Evolutionary conservation across 2,888 invertebrate genomes (phyloP).

Genomic region (Tuberolachnus salignus): DNA sequence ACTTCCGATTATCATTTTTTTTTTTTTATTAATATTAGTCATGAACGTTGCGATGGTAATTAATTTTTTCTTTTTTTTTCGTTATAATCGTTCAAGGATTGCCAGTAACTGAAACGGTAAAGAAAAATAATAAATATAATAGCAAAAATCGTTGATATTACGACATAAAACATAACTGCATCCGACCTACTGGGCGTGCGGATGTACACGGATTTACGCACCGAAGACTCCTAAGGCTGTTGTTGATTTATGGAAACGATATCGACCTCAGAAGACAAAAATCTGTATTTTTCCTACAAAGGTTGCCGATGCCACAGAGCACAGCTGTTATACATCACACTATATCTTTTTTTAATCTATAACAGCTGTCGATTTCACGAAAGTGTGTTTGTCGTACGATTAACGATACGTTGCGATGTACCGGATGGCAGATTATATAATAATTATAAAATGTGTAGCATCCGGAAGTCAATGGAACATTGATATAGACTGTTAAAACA

Average conservation of each 20-base stretch:
- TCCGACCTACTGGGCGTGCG: neutral
- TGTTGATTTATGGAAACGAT: neutral
- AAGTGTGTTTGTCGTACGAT: neutral
- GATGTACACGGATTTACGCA: slow-evolving; percentile 3
- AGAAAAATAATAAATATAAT: neutral
- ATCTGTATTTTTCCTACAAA: too few relatives aligned
- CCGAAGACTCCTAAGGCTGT: neutral
- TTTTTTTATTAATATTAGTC: neutral
- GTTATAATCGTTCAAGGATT: neutral
- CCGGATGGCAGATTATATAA: slow-evolving; percentile 16
- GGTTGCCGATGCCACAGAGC: too few relatives aligned
- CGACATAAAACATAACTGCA: neutral
- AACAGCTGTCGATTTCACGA: neutral
- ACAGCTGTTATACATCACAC: too few relatives aligned
- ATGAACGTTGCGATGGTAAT: neutral
- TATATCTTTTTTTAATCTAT: too few relatives aligned
- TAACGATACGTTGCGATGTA: neutral
- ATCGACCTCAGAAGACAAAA: neutral
- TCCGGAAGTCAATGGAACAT: neutral
- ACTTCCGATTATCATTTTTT: neutral
- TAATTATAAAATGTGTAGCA: neutral
- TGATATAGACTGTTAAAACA: neutral
- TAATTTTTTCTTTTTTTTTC: neutral
- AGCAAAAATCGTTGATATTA: neutral
- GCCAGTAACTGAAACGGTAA: neutral